phyloP scores from a whole-genome alignment of 2,113 vertebrate genomes.

The Dasyornis broadbenti region DNA sequence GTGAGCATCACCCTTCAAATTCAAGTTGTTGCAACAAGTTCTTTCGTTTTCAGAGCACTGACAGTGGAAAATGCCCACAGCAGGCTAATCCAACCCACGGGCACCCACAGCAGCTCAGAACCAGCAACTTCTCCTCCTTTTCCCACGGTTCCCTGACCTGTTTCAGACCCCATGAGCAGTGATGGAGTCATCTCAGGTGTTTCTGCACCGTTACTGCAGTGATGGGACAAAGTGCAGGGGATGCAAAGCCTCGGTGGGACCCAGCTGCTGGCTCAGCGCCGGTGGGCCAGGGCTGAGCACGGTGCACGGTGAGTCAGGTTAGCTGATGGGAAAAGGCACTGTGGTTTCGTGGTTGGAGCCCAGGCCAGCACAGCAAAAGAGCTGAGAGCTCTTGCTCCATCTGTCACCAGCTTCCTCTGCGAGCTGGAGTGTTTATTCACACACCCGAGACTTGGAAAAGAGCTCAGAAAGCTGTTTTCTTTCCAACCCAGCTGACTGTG shows the following conservation, averaged over 20 bases:
- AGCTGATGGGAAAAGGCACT: not conserved
- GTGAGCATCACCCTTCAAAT: not conserved
- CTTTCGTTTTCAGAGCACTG: not conserved
- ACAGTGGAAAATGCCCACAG: not conserved
- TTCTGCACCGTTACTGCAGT: not conserved
- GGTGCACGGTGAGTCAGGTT: not conserved
- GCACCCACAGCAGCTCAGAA: not conserved
- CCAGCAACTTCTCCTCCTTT: not conserved
- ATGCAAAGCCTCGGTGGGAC: not conserved
- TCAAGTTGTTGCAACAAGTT: not conserved
- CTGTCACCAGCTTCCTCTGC: conserved; percentile 17
- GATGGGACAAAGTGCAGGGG: not conserved
- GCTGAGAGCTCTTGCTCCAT: conserved; percentile 21
- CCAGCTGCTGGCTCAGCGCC: not conserved
- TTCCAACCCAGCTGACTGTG: not conserved
- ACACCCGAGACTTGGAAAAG: not conserved
- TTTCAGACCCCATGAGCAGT: fast-evolving
- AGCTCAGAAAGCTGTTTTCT: conserved; percentile 33
- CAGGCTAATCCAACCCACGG: not conserved
- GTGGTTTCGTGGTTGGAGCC: not conserved
- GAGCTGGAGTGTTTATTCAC: conserved; percentile 34
- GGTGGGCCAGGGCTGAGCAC: not conserved
- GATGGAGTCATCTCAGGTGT: not conserved
- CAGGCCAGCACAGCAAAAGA: conserved; percentile 10
- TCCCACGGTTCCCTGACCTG: not conserved